phyloP scores from a whole-genome alignment of 2,113 vertebrate genomes.

The Cyanoderma ruficeps region DNA sequence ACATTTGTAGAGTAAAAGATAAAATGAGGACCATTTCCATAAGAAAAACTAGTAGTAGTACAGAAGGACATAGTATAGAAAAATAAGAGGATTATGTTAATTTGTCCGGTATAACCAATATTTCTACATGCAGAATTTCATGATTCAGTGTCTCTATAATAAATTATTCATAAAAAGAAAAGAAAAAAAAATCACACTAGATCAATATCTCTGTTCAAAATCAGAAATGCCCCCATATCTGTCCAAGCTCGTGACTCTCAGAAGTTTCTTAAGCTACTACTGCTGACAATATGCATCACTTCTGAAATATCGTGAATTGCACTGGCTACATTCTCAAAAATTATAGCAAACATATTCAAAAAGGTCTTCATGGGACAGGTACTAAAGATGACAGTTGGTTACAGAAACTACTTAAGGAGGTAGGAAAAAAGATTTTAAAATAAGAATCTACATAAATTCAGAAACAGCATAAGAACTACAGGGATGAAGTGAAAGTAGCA shows the following conservation, averaged over 20 bases:
- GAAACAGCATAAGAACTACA: background rate
- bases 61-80: background rate
- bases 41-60: background rate
- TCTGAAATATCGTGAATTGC: background rate
- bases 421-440: background rate
- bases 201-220: slow-evolving; percentile 47
- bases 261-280: background rate
- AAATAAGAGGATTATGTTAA: background rate
- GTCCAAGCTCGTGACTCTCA: background rate
- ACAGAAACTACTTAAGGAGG: background rate
- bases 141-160: slow-evolving; percentile 33
- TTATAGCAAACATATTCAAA: background rate
- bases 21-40: background rate
- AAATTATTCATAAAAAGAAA: slow-evolving; percentile 62
- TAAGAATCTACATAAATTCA: background rate
- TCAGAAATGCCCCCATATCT: background rate
- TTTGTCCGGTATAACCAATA: background rate
- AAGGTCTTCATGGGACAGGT: background rate
- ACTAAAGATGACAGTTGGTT: background rate
- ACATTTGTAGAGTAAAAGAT: background rate
- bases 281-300: background rate
- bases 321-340: background rate
- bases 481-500: background rate
- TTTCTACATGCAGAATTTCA: slow-evolving; percentile 18
- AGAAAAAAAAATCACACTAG: background rate